Evolutionary conservation across 2,113 vertebrate genomes (phyloP).

Genomic region (Stercorarius parasiticus): DNA sequence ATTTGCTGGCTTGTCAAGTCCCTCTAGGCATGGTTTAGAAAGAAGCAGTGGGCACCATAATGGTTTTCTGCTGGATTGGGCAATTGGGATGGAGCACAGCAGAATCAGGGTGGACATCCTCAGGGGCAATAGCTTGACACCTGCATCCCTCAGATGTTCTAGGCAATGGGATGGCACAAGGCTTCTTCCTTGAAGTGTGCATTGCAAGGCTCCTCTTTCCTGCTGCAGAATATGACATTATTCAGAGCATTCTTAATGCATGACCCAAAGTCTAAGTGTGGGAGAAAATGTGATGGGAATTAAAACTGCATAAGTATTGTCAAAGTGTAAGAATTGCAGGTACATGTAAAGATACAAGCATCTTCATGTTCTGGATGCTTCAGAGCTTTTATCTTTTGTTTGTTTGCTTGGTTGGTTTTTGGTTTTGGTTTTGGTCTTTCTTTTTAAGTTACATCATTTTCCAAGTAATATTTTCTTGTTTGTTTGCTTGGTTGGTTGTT

Average conservation of each 20-base stretch:
- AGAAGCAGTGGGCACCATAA: neutral
- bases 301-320: neutral
- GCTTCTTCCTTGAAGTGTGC: neutral
- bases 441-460: neutral
- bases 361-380: neutral
- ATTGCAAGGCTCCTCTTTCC: neutral
- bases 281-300: neutral
- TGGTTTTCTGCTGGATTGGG: neutral
- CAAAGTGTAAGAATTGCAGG: neutral
- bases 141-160: neutral
- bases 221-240: neutral
- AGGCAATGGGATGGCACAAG: neutral
- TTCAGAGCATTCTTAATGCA: neutral
- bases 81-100: neutral
- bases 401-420: neutral
- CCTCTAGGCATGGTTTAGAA: neutral
- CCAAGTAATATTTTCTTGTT: neutral
- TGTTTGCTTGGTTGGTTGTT: neutral
- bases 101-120: fast-evolving
- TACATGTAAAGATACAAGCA: neutral
- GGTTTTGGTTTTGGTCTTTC: neutral
- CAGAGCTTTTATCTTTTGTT: neutral
- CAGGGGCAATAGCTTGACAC: neutral
- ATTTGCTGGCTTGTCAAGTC: neutral
- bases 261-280: neutral